phyloP scores from a whole-genome alignment of 2,113 vertebrate species.

The Oncorhynchus mykiss region DNA sequence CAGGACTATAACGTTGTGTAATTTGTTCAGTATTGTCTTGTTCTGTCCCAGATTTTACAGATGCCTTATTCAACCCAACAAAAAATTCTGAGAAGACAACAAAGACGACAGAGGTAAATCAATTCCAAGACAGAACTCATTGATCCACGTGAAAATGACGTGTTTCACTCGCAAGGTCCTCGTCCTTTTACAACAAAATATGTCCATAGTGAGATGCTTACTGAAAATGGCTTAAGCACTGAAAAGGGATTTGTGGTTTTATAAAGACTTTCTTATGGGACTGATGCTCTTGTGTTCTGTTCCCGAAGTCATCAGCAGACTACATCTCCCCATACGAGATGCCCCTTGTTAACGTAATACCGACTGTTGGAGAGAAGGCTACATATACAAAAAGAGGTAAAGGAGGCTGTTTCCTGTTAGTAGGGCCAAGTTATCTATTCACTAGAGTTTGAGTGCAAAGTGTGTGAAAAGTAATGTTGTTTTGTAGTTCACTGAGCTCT shows the following conservation, averaged over 20 bases:
- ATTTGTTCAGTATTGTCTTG: neutral
- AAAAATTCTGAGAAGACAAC: conserved; percentile 71
- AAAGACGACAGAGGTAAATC: conserved; percentile 68
- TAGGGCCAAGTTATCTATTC: neutral
- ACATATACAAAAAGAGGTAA: neutral
- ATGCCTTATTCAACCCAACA: conserved; percentile 78
- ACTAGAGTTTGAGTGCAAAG: neutral
- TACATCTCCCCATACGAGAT: conserved; percentile 75
- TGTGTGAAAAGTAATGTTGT: neutral
- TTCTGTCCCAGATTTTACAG: conserved; percentile 74
- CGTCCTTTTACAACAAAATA: neutral
- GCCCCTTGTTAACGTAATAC: conserved; percentile 47
- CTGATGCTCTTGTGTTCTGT: conserved; percentile 33
- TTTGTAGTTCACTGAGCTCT: too few species aligned
- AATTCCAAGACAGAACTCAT: neutral
- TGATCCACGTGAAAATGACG: neutral
- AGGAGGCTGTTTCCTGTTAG: neutral
- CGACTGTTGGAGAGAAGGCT: conserved; percentile 21
- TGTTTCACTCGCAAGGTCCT: neutral
- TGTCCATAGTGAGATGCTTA: neutral
- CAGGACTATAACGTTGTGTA: too few species aligned
- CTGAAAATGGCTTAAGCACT: neutral
- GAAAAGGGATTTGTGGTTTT: too few species aligned
- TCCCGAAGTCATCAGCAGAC: conserved; percentile 59
- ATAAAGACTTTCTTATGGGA: conserved; percentile 13